Evolutionary conservation across 2,113 vertebrate species (phyloP), one percentile per base, ranked within the genome.

Genomic region (Hiodon alosoides): DNA sequence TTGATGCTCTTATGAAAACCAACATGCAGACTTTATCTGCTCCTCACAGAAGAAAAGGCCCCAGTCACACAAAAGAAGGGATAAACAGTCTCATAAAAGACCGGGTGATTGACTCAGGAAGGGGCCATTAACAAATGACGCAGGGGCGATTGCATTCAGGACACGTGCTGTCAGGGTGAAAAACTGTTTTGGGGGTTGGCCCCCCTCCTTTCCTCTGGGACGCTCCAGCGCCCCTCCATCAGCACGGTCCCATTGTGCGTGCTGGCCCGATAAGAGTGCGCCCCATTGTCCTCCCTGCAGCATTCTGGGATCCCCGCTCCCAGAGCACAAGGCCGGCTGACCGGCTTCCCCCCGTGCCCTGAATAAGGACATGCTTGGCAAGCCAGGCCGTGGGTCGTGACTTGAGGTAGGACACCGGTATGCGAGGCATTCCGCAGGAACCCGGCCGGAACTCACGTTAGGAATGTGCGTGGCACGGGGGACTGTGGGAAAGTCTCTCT

Each of bases 401-500:
- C 47, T 51, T 60, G 72, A 53, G 17, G 60, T 11, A 9, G 69
- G 53, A 52, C 16, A 46, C 46, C 11, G 17, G 7, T 65, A 48
- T 8, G n/a, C 60, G 8, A 59, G 46, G 11, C 5, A 47, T 65
- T 52, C 61, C 14, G 72, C 76, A 50, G 61, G 60, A 50, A 14
- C 54, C 68, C 48, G 60, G 54, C 5, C 54, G 31, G 69, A 9
- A n/a, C 6, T 14, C 52, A 7, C 13, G 16, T n/a, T 7, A 64
- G 67, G 60, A 67, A 67, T 74, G 62, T 31, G 17, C 17, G 4
- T 7, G 47, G 31, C 67, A 31, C 31, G 46, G 59, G 47, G 65
- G 10, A 67, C 69, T 77, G 76, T 72, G 69, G 76, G 76, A 77
- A 72, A 77, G 67, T 47, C 31, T 16, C 11, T 69, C 50, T 4